Base-by-base conservation (phyloP, 2,797 vertebrate species). In the Gobio occitaniae region DNA sequence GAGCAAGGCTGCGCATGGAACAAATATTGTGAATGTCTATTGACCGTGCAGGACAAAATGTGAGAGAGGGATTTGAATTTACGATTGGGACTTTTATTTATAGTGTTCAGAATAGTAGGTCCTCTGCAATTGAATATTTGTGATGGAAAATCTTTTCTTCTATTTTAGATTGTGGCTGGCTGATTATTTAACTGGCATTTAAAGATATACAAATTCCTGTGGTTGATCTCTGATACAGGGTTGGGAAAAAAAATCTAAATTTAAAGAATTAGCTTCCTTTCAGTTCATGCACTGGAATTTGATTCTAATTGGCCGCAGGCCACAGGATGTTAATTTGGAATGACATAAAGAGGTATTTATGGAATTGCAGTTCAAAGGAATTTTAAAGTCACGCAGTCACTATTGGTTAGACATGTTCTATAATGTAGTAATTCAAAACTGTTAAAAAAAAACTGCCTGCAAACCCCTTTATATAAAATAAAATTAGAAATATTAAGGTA, bases 1-100 rank as follows among this genome's bases (percentile, higher is more conserved):
- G 72, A 87, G 83, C 79, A 54, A 78, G 19, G 78, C 78, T n/a
- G 44, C n/a, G 0, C 11, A 13, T 56, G 78, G 44, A 84, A 84
- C 78, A 71, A 56, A 74, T 74, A 69, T 72, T 65, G 10, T 70
- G 52, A 79, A 71, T 79, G 54, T 85, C 36, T 70, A 47, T 56
- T 78, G 38, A 70, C 75, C 54, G 2, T 41, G 48, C 59, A 68
- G 72, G 32, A 77, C 82, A 68, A 44, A 44, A 56, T 69, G 65
- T 70, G 11, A 38, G 41, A 61, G 50, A 21, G 21, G 48, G 47
- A 78, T 84, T 56, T 47, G 13, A 21, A 77, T 77, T 83, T 66
- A 41, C 6, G 6, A 44, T 66, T 76, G 74, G n/a, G 65, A 13
- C 25, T 47, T 84, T 56, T 78, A 84, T 83, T 68, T 77, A 19